Percentiles rank a stretch among this genome's conserved stretches.
phyloP scores from a whole-genome alignment of 2,113 vertebrate species.

The Leptobrachium ailaonicum region DNA sequence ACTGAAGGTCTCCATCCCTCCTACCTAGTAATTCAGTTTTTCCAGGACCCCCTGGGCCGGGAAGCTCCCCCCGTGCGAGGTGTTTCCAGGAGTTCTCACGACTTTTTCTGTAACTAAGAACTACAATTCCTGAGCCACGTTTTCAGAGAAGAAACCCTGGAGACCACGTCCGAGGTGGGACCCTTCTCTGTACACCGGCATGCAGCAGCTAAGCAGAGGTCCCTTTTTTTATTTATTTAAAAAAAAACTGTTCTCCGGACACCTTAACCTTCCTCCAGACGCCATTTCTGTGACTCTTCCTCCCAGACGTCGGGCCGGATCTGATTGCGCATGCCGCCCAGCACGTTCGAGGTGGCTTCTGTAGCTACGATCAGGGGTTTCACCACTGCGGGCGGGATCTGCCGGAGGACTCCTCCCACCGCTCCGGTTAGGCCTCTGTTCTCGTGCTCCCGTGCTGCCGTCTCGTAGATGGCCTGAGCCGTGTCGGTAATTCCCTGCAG shows the following conservation, averaged over 20 bases:
- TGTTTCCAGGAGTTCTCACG: not conserved
- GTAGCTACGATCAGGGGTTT: conserved; percentile 95
- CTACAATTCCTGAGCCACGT: conserved; percentile 67
- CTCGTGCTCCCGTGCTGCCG: conserved; percentile 92
- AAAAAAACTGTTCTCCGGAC: not conserved
- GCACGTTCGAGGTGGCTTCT: conserved; percentile 92
- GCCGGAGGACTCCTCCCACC: conserved; percentile 92
- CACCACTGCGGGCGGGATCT: conserved; percentile 92
- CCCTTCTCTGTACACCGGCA: not conserved
- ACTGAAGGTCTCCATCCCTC: too few species aligned
- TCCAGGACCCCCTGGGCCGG: too few species aligned
- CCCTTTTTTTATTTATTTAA: not conserved
- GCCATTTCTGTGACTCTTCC: conserved; percentile 97
- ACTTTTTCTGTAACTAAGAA: conserved; percentile 53
- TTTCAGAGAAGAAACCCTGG: conserved; percentile 3
- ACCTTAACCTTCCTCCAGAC: conserved; percentile 79
- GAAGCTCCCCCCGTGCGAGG: too few species aligned
- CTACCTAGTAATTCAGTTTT: too few species aligned
- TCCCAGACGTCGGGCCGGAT: conserved; percentile 93
- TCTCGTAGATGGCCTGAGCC: conserved; percentile 93
- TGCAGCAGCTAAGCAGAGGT: not conserved
- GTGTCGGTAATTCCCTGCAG: conserved; percentile 91
- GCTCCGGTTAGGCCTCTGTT: conserved; percentile 94
- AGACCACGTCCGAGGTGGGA: not conserved
- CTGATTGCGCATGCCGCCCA: conserved; percentile 97